Base-by-base conservation (phyloP, 2,888 invertebrate species). In the Hoplodrina blanda region DNA sequence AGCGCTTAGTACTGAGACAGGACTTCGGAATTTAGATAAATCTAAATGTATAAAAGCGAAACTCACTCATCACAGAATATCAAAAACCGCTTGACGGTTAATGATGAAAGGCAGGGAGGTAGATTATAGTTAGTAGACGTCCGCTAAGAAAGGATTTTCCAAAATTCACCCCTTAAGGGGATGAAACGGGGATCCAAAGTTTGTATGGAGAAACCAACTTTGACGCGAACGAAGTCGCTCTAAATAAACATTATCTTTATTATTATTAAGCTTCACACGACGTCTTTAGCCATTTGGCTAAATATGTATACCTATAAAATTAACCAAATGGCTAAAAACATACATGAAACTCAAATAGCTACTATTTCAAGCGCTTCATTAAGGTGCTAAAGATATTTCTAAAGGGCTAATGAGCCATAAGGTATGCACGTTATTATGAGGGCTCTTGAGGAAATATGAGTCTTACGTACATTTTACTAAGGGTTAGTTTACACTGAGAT, bases 361-460 rank as follows among this genome's bases (percentile, higher is more conserved):
- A 57, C 4, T n/a, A 44, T n/a, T 37, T 10, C 5, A 17, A 52
- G 30, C 17, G n/a, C 30, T 46, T 33, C 49, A 62, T 73, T 57
- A 73, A 13, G 41, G 20, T 19, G 13, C 33, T 25, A 19, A 62
- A 62, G 53, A 59, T 37, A 52, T 55, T 57, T 70, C 33, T 13
- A 19, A 62, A 57, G 25, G 11, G 13, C 52, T 77, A 62, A 76
- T 62, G 46, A 70, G 54, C 33, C 41, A 19, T 50, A 19, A 59
- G 7, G 5, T 17, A 33, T 25, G 25, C 11, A 49, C 17, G 19
- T 0, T 73, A 50, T 33, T 49, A 54, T 49, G 52, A 49, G 11
- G n/a, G 20, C 20, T 50, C 13, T 50, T 50, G 33, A n/a, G n/a
- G 4, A 37, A 37, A 52, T 30, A 25, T 44, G 30, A 41, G 15